Base-by-base conservation (phyloP, 2,888 invertebrate species). In the Polietes domitor region DNA sequence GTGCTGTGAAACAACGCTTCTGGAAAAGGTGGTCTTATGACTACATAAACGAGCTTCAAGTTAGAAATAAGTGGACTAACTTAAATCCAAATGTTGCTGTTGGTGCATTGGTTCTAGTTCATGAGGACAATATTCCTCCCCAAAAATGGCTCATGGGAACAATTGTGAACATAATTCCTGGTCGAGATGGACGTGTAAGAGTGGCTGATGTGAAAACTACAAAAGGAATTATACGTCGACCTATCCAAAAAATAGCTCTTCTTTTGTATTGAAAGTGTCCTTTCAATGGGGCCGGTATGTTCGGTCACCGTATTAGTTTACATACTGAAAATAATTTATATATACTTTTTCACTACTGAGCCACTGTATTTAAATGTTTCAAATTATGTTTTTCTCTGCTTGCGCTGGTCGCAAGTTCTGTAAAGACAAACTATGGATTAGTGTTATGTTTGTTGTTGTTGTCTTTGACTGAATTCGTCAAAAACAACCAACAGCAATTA, bases 11-110 rank as follows among this genome's bases (percentile, higher is more conserved):
- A 19, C 78, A 83, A 28, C 17, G 4, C 0, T 85, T 85, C 77
- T 80, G 80, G 82, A 68, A 81, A 9, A 61, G 43, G 7, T 81
- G 74, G 79, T 73, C 65, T 6, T 55, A 76, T 10, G 78, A 85
- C 1, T 83, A 82, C 21, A 63, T 83, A 17, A 85, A 83, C 58
- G 80, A 80, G n/a, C 72, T 83, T 10, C 80, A 84, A 21, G 28
- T 61, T 7, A 68, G 75, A 1, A 58, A 43, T n/a, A 76, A 81
- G 41, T 79, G 84, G 76, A 61, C 68, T 19, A 7, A n/a, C 6
- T 75, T 55, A 5, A 63, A 77, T 2, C 55, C 43, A 10, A 85
- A 77, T 24, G 32, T 80, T 28, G 17, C 53, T 32, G 70, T 47
- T 15, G 77, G 43, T 10, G 1, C 61, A 21, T 63, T 80, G 24